Base-by-base conservation (phyloP, 1,140 invertebrate genomes). In the Heterodera schachtii region DNA sequence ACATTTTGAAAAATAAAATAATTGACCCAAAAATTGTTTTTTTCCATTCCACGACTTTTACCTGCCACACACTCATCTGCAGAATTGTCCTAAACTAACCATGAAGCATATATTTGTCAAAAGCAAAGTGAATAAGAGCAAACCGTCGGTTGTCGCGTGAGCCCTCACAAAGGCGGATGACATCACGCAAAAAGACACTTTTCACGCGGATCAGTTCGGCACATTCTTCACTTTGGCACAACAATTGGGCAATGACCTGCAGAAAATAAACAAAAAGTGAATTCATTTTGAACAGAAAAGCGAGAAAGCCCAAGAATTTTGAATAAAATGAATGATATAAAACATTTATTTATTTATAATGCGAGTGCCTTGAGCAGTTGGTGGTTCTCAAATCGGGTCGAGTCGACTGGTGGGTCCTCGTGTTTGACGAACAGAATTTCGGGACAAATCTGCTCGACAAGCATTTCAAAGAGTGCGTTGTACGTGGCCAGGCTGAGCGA, bases 311-410 rank as follows among this genome's bases (percentile, higher is more conserved):
- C 31, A 31, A 31, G 31, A 31, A 31, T 31, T 31, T 31, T 31
- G 31, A 0, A 31, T 31, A 31, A 31, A 31, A n/a, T n/a, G n/a
- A n/a, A n/a, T n/a, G n/a, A n/a, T n/a, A n/a, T n/a, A n/a, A n/a
- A n/a, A n/a, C n/a, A n/a, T n/a, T n/a, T n/a, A n/a, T n/a, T n/a
- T n/a, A n/a, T n/a, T n/a, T n/a, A n/a, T n/a, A n/a, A 11, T 52
- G 6, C 11, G 6, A 11, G 49, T 52, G 49, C 97, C 92, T 99
- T 99, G 19, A 99, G 92, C 86, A 99, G 95, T 94, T 97, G 95
- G 96, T 96, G 96, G 93, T 98, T 99, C 92, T 99, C 96, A 80
- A 99, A 92, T 83, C 95, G 93, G 91, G 95, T 96, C 90, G 95
- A 94, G 73, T 94, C 95, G 90, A 98, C 96, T 43, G 96, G 95